A percentile compares a stretch with the other conserved stretches of the same genome.
Conservation (phyloP, 2,888 invertebrate species). For the Diaphora mendica region DNA sequence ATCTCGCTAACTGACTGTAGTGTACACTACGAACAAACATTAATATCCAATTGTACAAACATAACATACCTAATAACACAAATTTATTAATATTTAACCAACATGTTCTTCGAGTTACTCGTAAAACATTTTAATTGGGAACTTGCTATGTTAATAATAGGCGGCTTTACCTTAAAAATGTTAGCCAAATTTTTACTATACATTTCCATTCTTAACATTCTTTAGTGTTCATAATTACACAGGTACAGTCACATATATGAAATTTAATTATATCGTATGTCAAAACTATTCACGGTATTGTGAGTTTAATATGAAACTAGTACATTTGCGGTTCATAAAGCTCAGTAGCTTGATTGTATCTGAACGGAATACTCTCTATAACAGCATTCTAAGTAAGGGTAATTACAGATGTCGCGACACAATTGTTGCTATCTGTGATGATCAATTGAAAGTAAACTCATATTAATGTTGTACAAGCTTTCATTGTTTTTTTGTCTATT, state of each 20-base stretch:
- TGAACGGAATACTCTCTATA: slow-evolving; percentile 36
- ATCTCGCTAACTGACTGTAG: slow-evolving; percentile 30
- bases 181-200: slow-evolving; percentile 52
- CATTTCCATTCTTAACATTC: slow-evolving; percentile 45
- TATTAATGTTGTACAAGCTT: slow-evolving; percentile 11
- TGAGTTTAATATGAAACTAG: slow-evolving; percentile 55
- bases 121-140: slow-evolving; percentile 53
- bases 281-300: slow-evolving; percentile 64
- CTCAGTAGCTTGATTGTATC: slow-evolving; percentile 56
- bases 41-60: slow-evolving; percentile 43
- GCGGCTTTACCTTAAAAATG: slow-evolving; percentile 44
- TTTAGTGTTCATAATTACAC: slow-evolving; percentile 52
- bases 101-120: slow-evolving; percentile 40
- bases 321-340: slow-evolving; percentile 62
- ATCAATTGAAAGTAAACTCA: slow-evolving; percentile 27
- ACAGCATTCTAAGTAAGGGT: slow-evolving; percentile 33
- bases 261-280: slow-evolving; percentile 62
- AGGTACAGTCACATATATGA: slow-evolving; percentile 55
- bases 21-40: slow-evolving; percentile 30
- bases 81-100: slow-evolving; percentile 47
- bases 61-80: slow-evolving; percentile 47
- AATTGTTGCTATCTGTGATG: slow-evolving; percentile 20
- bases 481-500: slow-evolving; percentile 14
- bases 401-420: slow-evolving; percentile 31
- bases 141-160: slow-evolving; percentile 56